Evolutionary conservation across 23 tunicate species (phyloP).

Genomic region (Corella eumyota): DNA sequence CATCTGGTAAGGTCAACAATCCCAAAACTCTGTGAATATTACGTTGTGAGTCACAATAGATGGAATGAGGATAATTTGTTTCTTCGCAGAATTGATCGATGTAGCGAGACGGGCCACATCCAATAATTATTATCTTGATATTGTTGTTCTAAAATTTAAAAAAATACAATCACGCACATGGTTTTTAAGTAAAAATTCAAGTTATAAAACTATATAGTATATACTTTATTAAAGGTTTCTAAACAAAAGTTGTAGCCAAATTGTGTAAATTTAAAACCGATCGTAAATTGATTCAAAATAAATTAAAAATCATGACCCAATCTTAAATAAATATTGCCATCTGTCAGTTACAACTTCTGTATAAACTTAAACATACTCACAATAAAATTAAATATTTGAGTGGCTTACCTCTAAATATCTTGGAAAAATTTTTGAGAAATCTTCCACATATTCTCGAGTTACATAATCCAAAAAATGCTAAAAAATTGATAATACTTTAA

Average conservation of each 20-base stretch:
- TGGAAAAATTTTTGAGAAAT: slow-evolving; percentile 76
- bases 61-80: slow-evolving; percentile 49
- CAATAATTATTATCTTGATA: slow-evolving; percentile 35
- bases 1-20: slow-evolving; percentile 11
- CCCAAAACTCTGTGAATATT: slow-evolving; percentile 29
- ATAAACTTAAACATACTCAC: too few relatives aligned
- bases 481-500: not conserved
- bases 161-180: too few relatives aligned
- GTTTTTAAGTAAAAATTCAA: too few relatives aligned
- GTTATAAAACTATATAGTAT: too few relatives aligned
- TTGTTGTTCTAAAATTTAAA: slow-evolving; percentile 8
- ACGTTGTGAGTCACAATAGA: slow-evolving; percentile 69
- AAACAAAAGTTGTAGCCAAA: not conserved
- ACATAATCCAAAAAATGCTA: slow-evolving; percentile 71
- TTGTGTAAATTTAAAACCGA: not conserved
- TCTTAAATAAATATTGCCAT: too few relatives aligned
- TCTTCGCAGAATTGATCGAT: slow-evolving; percentile 56
- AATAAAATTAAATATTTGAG: too few relatives aligned
- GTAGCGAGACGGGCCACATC: slow-evolving; percentile 57
- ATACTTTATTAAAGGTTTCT: too few relatives aligned
- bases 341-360: too few relatives aligned
- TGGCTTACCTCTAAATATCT: slow-evolving; percentile 16
- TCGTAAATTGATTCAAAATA: not conserved
- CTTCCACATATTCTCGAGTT: slow-evolving; percentile 78
- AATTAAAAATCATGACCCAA: not conserved